Evolutionary conservation across 1,140 invertebrate species (phyloP), one percentile per base, ranked within the genome.

Genomic region (Tribolium castaneum): DNA sequence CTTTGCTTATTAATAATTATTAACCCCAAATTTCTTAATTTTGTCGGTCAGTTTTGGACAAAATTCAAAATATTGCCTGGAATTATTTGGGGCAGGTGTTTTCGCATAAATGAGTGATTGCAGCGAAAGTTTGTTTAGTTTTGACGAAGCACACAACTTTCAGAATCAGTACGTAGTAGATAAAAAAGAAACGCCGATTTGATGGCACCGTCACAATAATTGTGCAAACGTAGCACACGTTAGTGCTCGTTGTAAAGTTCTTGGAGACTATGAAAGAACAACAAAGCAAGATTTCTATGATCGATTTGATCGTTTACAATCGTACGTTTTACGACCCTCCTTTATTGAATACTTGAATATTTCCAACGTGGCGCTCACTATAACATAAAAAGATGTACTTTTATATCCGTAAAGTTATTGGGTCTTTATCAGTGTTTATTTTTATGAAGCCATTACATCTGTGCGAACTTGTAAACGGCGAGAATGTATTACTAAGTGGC

Each of bases 261-360:
- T 39, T 66, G 22, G n/a, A 39, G 25, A 35, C 59, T 14, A 66
- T 66, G 59, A 66, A 66, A 66, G 10, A 35, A 66, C 30, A 59
- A 66, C 59, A 66, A 66, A 35, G 30, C 59, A 66, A 66, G 30
- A 22, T 66, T 66, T 66, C 30, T 66, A 35, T 35, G 59, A 66
- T 66, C 59, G 30, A 35, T 66, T 35, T 35, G 59, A 66, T 66
- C 59, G 25, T 66, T 66, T 35, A 35, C 59, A 66, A 30, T 66
- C 25, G 30, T 34, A 66, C 25, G 30, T 66, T 66, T 66, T 66
- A 66, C 59, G 59, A 66, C 12, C 13, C n/a, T 13, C 3, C 34
- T 66, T 66, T 66, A 66, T 66, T 66, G 59, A 66, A 66, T 66
- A 66, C 59, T 66, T 66, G 59, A 66, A 66, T 66, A 66, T 66